A percentile compares a stretch with the other conserved stretches of the same genome.
phyloP scores from a whole-genome alignment of 2,113 vertebrate genomes.

The Collichthys lucidus region DNA sequence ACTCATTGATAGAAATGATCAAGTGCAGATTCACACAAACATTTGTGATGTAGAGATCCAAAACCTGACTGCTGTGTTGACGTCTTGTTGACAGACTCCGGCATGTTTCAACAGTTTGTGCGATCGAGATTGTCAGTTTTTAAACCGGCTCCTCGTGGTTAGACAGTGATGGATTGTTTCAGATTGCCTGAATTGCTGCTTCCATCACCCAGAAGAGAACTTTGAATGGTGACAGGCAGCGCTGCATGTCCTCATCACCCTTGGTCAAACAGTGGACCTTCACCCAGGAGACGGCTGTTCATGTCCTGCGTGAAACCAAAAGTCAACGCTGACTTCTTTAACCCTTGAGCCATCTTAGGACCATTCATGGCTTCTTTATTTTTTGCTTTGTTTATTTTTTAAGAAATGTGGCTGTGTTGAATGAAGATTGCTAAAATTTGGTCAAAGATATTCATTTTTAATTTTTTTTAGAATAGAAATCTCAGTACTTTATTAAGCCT shows the following conservation, averaged over 20 bases:
- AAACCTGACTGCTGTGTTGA: background rate
- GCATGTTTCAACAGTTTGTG: background rate
- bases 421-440: too few species aligned
- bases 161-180: background rate
- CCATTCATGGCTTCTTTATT: too few species aligned
- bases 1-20: background rate
- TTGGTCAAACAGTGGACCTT: too few species aligned
- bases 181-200: slow-evolving; percentile 1
- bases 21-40: background rate
- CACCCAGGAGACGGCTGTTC: too few species aligned
- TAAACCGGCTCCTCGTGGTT: background rate
- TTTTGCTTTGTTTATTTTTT: too few species aligned
- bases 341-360: too few species aligned
- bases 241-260: background rate
- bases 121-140: background rate
- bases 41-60: background rate
- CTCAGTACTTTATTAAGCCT: too few species aligned
- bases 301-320: too few species aligned
- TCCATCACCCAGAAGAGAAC: background rate
- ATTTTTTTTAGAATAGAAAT: too few species aligned
- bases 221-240: slow-evolving; percentile 3
- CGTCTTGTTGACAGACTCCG: background rate
- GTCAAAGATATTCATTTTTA: too few species aligned
- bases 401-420: too few species aligned
- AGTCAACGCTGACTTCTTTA: too few species aligned